Evolutionary conservation across 2,888 invertebrate genomes (phyloP).

Genomic region (Xylophagus ater): DNA sequence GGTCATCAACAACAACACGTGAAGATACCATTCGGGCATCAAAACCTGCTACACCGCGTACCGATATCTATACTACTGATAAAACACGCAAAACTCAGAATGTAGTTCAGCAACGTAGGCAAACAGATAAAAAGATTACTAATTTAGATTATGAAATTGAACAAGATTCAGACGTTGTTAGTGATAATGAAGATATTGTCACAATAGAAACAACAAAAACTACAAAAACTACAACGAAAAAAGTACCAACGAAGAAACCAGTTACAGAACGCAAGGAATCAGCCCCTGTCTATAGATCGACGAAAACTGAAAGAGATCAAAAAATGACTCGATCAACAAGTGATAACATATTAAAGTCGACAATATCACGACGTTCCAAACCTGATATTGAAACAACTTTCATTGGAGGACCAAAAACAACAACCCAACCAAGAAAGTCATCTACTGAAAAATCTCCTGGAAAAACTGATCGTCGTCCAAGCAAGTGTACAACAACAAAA

Average conservation of each 20-base stretch:
- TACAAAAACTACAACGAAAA: constrained; percentile 6
- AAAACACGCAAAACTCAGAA: neutral
- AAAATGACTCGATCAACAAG: constrained; percentile 47
- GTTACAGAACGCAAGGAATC: constrained; percentile 39
- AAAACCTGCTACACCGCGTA: neutral
- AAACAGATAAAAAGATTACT: neutral
- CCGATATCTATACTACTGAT: neutral
- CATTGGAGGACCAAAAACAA: constrained; percentile 14
- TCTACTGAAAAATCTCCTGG: constrained; percentile 15
- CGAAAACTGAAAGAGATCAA: constrained; percentile 36
- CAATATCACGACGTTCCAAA: constrained; percentile 28
- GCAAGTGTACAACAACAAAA: constrained; percentile 44
- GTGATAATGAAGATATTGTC: constrained; percentile 10
- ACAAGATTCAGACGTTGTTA: constrained; percentile 6
- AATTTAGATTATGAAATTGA: constrained; percentile 3
- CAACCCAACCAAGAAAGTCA: constrained; percentile 14
- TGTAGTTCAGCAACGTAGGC: neutral
- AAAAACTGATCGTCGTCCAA: constrained; percentile 27
- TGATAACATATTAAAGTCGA: constrained; percentile 45
- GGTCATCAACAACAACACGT: constrained; percentile 14
- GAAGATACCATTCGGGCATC: constrained; percentile 1
- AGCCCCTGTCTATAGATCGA: constrained; percentile 38
- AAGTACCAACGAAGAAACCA: constrained; percentile 25
- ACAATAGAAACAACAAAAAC: constrained; percentile 5
- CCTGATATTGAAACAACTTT: constrained; percentile 25